Percentiles rank a stretch among this genome's conserved stretches.
Conservation (phyloP, 1,140 invertebrate species). For the Hycleus phaleratus region DNA sequence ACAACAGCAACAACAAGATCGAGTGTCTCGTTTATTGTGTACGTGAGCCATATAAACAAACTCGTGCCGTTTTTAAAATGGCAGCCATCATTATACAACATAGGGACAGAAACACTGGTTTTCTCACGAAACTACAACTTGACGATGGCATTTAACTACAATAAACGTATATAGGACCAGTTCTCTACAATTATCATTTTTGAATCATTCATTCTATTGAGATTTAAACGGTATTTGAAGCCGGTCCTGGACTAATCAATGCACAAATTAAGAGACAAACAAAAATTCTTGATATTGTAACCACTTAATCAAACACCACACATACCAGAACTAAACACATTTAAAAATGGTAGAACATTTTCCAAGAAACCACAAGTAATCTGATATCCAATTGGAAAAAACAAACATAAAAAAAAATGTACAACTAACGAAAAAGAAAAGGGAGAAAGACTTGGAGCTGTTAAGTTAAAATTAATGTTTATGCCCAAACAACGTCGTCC, state of each 20-base stretch:
- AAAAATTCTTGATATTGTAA: slow-evolving; percentile 14
- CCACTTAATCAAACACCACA: slow-evolving; percentile 24
- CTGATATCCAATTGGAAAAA: slow-evolving; percentile 33
- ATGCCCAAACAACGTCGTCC: slow-evolving; percentile 36
- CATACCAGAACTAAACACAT: slow-evolving; percentile 8
- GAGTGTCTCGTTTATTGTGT: not conserved
- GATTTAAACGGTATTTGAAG: too few species aligned
- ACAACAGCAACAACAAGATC: too few species aligned
- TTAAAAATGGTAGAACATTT: slow-evolving; percentile 34
- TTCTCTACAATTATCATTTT: not conserved
- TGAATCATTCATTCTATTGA: slow-evolving; percentile 4
- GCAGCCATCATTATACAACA: slow-evolving; percentile 25
- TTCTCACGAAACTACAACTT: slow-evolving; percentile 27
- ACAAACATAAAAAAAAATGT: too few species aligned
- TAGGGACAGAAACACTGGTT: slow-evolving; percentile 26
- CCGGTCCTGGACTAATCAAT: too few species aligned
- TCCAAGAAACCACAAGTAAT: slow-evolving; percentile 36
- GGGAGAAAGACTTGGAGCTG: slow-evolving; percentile 23
- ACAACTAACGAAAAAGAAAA: too few species aligned
- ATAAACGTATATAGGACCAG: not conserved
- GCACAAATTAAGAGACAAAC: too few species aligned
- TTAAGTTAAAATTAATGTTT: slow-evolving; percentile 41
- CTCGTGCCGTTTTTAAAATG: slow-evolving; percentile 13
- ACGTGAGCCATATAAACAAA: slow-evolving; percentile 20
- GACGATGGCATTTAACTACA: slow-evolving; percentile 5